Base-by-base conservation (phyloP, 2,797 vertebrate genomes). In the Coilia nasus region DNA sequence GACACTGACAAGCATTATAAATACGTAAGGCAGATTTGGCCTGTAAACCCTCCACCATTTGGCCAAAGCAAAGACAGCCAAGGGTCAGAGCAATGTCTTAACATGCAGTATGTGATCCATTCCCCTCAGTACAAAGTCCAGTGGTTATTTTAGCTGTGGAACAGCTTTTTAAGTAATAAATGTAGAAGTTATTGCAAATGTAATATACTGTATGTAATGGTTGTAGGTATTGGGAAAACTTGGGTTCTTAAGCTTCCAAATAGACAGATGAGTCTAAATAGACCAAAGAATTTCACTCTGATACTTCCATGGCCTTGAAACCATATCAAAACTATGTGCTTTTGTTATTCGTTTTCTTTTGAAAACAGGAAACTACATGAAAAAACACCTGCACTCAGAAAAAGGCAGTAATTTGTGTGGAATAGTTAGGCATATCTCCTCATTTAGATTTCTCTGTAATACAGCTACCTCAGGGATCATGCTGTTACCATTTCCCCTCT, bases 231-330 rank as follows among this genome's bases (percentile, higher is more conserved):
- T 35, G 15, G 41, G 1, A 21, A 44, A 19, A 44, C 17, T 78
- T 78, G 64, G 14, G 71, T 78, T 17, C 71, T 78, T 78, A 7
- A 78, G 71, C 23, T 41, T 78, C 71, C 71, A 78, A 19, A 44
- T 78, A 6, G 31, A 15, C 17, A 78, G 31, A 78, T 41, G 31
- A 78, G 67, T 75, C 67, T 19, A 28, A 28, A 21, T 75, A 41
- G 67, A 75, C 67, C 67, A 75, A 47, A 47, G 3, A 3, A 47
- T 47, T 47, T 47, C 46, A 47, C 10, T 4, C 10, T 47, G 46
- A 10, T 47, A 10, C 10, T 3, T 47, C 46, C 46, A 47, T 47
- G 46, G 46, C 46, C 46, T 10, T 47, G 3, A 47, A 3, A 47
- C 46, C 46, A 47, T 47, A 47, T 47, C 46, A 47, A 3, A 47